phyloP scores from a whole-genome alignment of 2,888 invertebrate species.

The Watsonalla cultraria region DNA sequence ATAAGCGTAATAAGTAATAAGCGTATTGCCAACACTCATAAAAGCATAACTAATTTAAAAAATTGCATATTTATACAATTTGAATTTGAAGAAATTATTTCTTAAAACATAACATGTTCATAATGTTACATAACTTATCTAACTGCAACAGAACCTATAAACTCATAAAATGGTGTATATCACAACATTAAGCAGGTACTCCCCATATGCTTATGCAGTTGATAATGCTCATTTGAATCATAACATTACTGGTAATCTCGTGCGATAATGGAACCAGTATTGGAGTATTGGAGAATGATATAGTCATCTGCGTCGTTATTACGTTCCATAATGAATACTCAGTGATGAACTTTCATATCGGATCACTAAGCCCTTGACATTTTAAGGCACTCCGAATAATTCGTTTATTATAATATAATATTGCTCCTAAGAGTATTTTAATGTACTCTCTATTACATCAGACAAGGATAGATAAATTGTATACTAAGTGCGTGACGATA shows the following conservation, averaged over 20 bases:
- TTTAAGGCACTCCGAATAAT: conserved; percentile 51
- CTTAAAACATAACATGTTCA: neutral
- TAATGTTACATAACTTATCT: neutral
- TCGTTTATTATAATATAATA: conserved; percentile 57
- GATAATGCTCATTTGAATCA: conserved; percentile 5
- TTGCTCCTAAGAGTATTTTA: conserved; percentile 31
- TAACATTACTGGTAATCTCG: conserved; percentile 31
- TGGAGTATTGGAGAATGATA: conserved; percentile 50
- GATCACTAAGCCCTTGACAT: conserved; percentile 61
- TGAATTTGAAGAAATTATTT: too few species aligned
- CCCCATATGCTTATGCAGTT: neutral
- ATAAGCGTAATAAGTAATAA: too few species aligned
- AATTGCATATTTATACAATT: neutral
- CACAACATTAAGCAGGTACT: neutral
- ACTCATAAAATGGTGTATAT: neutral
- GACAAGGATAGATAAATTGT: too few species aligned
- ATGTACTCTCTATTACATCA: conserved; percentile 1
- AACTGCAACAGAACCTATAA: neutral
- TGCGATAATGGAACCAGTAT: conserved; percentile 53
- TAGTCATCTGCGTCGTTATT: conserved; percentile 69
- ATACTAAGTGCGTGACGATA: too few species aligned
- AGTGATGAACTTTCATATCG: conserved; percentile 72
- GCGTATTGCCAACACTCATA: too few species aligned
- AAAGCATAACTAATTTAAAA: too few species aligned
- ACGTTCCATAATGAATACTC: conserved; percentile 65